Conservation (phyloP, 2,888 invertebrate genomes). For the Acanthosepion pharaonis region DNA sequence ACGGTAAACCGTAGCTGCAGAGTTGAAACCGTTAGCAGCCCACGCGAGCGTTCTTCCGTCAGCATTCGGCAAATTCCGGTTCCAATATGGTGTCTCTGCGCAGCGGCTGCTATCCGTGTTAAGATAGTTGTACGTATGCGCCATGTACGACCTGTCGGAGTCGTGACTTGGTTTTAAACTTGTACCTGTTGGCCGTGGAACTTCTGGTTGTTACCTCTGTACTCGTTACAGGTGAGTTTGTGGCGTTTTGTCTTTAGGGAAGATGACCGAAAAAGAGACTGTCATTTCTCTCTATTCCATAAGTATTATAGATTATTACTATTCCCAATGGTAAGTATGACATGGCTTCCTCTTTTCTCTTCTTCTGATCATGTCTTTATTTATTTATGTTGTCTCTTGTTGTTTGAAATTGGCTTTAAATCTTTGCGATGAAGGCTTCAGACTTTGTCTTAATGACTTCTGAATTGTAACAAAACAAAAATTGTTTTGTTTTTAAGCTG, state of each 20-base stretch:
- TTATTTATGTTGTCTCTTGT: neutral
- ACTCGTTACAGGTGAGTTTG: neutral
- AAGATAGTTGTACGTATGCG: constrained; percentile 21
- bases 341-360: neutral
- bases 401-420: neutral
- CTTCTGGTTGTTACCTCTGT: neutral
- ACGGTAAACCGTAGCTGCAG: neutral
- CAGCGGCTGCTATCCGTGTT: constrained; percentile 12
- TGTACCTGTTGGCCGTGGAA: constrained; percentile 21
- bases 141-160: neutral
- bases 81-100: constrained; percentile 33
- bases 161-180: neutral
- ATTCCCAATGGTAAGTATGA: neutral
- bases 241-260: neutral
- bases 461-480: too few relatives aligned
- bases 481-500: too few relatives aligned
- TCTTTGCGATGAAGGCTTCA: neutral
- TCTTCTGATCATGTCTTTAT: neutral
- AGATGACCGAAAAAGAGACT: neutral
- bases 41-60: constrained; percentile 33
- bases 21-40: neutral
- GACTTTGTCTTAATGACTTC: too few relatives aligned
- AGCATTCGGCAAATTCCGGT: neutral
- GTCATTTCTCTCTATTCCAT: neutral
- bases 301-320: neutral